A percentile compares a stretch with the other conserved stretches of the same genome.
Conservation (phyloP, 1,140 invertebrate genomes). For the Meloidogyne chitwoodi region DNA sequence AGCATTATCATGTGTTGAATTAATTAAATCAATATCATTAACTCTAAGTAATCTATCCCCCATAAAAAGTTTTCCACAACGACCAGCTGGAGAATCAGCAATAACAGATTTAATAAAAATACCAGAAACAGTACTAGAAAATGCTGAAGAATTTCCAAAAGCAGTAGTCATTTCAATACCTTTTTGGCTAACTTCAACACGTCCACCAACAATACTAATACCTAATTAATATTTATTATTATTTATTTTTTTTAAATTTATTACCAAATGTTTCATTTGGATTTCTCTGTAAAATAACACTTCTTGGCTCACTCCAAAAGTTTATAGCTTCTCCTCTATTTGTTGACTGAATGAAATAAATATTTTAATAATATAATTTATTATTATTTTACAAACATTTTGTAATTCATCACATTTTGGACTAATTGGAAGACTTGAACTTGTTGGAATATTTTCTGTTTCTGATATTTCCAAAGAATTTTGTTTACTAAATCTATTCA, state of each 20-base stretch:
- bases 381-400: neutral
- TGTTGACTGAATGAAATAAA: neutral
- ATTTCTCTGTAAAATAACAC: constrained; percentile 71
- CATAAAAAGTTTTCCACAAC: constrained; percentile 76
- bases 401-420: neutral
- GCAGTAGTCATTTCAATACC: constrained; percentile 44
- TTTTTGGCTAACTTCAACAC: constrained; percentile 69
- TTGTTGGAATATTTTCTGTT: constrained; percentile 1
- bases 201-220: constrained; percentile 93
- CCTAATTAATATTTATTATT: constrained; percentile 66
- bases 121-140: constrained; percentile 70
- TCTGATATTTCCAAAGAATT: constrained; percentile 3
- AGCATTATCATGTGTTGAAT: constrained; percentile 84
- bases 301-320: constrained; percentile 80
- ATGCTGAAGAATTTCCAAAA: constrained; percentile 48
- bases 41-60: constrained; percentile 67
- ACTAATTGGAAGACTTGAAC: constrained; percentile 8
- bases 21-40: constrained; percentile 81
- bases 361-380: too few species aligned
- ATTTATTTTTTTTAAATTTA: neutral
- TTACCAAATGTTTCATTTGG: constrained; percentile 64
- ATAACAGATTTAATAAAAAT: constrained; percentile 98
- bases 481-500: neutral
- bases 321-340: constrained; percentile 61
- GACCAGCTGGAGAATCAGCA: constrained; percentile 85